These are phyloP conservation scores for Andrena trimmerana DNA, from an alignment of 2,888 invertebrate species.

Conservation along the genomic window DNA sequence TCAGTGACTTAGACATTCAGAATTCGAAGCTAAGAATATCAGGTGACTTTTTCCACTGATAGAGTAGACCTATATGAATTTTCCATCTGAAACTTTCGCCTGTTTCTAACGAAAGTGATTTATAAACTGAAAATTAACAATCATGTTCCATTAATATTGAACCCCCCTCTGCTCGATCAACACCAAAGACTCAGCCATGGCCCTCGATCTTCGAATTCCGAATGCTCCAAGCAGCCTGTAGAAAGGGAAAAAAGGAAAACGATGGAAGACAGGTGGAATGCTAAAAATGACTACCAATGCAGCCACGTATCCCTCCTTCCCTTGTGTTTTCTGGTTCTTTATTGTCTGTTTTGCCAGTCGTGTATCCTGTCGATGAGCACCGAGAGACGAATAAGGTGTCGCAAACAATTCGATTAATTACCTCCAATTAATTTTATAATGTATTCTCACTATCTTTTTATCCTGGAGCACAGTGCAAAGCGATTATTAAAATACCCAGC, in stretches of 20 bases:
- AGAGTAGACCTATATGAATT: neutral
- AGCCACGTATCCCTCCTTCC: neutral
- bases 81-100: neutral
- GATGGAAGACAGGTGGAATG: neutral
- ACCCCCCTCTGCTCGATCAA: neutral
- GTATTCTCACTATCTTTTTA: slow-evolving; percentile 37
- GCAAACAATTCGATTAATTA: slow-evolving; percentile 60
- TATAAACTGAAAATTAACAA: neutral
- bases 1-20: neutral
- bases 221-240: neutral
- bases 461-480: neutral
- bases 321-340: neutral
- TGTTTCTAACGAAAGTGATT: neutral
- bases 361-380: slow-evolving; percentile 48
- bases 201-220: neutral
- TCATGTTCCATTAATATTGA: neutral
- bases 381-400: slow-evolving; percentile 45
- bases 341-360: slow-evolving; percentile 24
- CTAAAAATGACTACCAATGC: neutral
- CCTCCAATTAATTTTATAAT: slow-evolving; percentile 29
- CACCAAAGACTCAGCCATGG: neutral
- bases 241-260: neutral
- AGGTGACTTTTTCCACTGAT: neutral
- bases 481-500: no score
- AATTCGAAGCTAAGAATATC: neutral